Base-by-base conservation (phyloP, 2,888 invertebrate genomes). In the Agonopterix alstromeriana region DNA sequence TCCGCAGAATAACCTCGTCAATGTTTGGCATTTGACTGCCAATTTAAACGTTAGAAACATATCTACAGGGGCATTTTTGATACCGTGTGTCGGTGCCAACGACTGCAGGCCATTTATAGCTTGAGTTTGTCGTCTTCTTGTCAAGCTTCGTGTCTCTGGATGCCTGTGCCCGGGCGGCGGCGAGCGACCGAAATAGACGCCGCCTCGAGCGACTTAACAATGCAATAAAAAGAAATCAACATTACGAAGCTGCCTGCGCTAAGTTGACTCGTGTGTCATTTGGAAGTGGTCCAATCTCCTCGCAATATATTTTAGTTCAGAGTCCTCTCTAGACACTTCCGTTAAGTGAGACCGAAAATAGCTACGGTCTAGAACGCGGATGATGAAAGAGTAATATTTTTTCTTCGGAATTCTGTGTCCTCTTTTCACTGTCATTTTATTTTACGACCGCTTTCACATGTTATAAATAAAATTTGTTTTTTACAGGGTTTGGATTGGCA, bases 141-240 rank as follows among this genome's bases (percentile, higher is more conserved):
- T 83, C 77, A 81, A 65, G 76, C 73, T 67, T 70, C 72, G 75
- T 78, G 78, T 76, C 81, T 75, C 77, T 79, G 81, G 81, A 76
- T 76, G 79, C 73, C 77, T 64, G 59, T 58, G 81, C 84, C 84
- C 82, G 84, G 82, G 75, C 55, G 67, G 63, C 75, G 70, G 67
- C 78, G 76, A 84, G 83, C 86, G 75, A 79, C 87, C 53, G 65
- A 87, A 87, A 87, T 87, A 87, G 84, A 77, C 58, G 56, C 61
- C 72, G 75, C 77, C 81, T 76, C 80, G 80, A 67, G 80, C 81
- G 78, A 73, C 85, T 86, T 86, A 85, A 88, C 87, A 88, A 88
- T 88, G 87, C 84, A 87, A 88, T 88, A 88, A 87, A 88, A 88
- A 88, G 87, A 87, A 86, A 86, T 86, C 77, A 85, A 87, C 84